These are phyloP conservation scores for Mycalesis mineus DNA, from an alignment of 2,888 invertebrate species.

Conservation along the genomic window DNA sequence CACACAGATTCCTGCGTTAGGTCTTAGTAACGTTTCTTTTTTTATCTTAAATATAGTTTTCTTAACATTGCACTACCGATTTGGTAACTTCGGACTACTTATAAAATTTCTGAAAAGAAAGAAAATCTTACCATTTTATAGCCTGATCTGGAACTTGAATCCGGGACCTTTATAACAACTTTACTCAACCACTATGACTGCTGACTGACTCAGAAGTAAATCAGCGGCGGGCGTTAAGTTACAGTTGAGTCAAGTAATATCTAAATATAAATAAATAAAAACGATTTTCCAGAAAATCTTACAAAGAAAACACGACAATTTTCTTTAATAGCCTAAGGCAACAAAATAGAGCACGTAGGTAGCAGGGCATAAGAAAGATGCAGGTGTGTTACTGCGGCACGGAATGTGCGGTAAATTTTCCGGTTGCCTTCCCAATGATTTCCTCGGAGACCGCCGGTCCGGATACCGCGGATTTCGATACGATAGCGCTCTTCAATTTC, in stretches of 20 bases:
- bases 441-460: conserved; percentile 83
- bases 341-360: conserved; percentile 24
- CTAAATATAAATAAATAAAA: not conserved
- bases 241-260: not conserved
- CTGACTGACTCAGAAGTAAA: no score
- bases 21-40: no score
- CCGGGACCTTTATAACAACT: no score
- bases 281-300: conserved; percentile 5
- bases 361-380: conserved; percentile 57
- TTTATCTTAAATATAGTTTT: no score
- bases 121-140: no score
- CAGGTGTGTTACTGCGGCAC: conserved; percentile 71
- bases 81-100: no score
- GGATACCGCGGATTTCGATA: conserved; percentile 77
- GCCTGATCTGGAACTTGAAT: no score
- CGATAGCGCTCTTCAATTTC: conserved; percentile 76
- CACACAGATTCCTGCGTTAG: no score
- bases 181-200: no score
- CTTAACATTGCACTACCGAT: no score
- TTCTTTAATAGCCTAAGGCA: conserved; percentile 23
- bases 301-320: conserved; percentile 14
- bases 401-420: conserved; percentile 80
- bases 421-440: conserved; percentile 88
- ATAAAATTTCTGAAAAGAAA: no score
- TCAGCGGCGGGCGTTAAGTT: no score